A percentile compares a stretch with the other conserved stretches of the same genome.
Conservation (phyloP, 1,140 invertebrate species). For the Lepidostoma basale region DNA sequence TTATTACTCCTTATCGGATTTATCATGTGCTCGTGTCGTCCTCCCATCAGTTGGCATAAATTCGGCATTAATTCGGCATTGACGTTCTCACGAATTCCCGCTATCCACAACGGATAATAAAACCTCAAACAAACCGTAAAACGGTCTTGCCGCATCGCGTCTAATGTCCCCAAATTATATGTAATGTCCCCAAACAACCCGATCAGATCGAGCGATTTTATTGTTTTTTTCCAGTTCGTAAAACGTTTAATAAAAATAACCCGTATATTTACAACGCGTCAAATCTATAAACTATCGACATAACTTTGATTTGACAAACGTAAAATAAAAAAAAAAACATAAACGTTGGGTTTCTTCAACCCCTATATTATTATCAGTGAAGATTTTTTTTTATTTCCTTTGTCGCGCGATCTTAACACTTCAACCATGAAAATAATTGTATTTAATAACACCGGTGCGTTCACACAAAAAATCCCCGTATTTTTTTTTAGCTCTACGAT, state of each 20-base stretch:
- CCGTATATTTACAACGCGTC: constrained; percentile 1
- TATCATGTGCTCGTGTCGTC: too few relatives aligned
- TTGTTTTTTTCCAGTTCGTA: constrained; percentile 8
- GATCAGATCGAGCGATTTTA: not conserved
- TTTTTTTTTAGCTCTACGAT: constrained; percentile 5
- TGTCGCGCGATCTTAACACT: constrained; percentile 24
- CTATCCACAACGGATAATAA: not conserved
- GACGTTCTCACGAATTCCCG: not conserved
- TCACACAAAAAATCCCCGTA: constrained; percentile 15
- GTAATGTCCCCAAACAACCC: constrained; percentile 2
- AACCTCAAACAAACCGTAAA: not conserved
- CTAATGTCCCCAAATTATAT: too few relatives aligned
- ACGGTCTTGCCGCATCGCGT: too few relatives aligned
- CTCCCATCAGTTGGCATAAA: too few relatives aligned
- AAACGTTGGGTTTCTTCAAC: not conserved
- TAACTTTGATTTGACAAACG: not conserved
- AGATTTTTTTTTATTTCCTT: constrained; percentile 11
- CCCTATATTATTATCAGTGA: not conserved
- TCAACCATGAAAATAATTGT: constrained; percentile 41
- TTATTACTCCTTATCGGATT: too few relatives aligned
- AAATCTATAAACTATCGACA: too few relatives aligned
- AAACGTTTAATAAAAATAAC: constrained; percentile 10
- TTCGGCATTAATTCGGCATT: too few relatives aligned
- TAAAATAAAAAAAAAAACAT: constrained; percentile 14
- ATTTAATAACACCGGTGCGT: constrained; percentile 8